Percentiles rank a stretch among this genome's conserved stretches.
phyloP scores from a whole-genome alignment of 2,888 invertebrate genomes.

The Cantharis rustica region DNA sequence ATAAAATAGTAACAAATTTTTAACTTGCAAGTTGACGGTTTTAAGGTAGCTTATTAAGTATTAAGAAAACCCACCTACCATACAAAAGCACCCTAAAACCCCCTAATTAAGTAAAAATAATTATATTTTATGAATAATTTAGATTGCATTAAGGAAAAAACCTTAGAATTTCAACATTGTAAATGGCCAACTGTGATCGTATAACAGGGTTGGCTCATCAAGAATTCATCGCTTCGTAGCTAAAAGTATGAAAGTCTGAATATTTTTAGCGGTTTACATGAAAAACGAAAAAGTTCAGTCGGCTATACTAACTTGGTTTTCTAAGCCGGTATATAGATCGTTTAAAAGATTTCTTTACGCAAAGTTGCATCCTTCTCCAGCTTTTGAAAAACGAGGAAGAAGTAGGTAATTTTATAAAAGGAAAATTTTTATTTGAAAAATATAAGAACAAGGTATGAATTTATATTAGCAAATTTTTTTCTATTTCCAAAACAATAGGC shows the following conservation, averaged over 20 bases:
- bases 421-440: constrained; percentile 15
- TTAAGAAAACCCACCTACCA: background rate
- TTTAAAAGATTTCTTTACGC: constrained; percentile 26
- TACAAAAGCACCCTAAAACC: background rate
- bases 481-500: constrained; percentile 24
- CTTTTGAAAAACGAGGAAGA: background rate
- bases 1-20: background rate
- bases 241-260: constrained; percentile 37
- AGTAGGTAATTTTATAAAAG: constrained; percentile 2
- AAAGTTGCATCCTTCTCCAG: constrained; percentile 16
- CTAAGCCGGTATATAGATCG: constrained; percentile 22
- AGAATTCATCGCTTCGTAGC: constrained; percentile 33
- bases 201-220: constrained; percentile 34
- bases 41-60: background rate
- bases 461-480: constrained; percentile 27
- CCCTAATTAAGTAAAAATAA: background rate
- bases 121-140: background rate
- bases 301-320: constrained; percentile 36
- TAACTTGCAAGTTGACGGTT: background rate
- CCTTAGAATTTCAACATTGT: constrained; percentile 16
- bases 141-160: background rate
- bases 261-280: constrained; percentile 33
- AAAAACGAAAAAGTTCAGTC: constrained; percentile 37
- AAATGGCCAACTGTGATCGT: constrained; percentile 23
- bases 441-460: constrained; percentile 25